These are phyloP conservation scores for Xyrauchen texanus DNA, from an alignment of 2,113 vertebrate species.

Conservation along the genomic window DNA sequence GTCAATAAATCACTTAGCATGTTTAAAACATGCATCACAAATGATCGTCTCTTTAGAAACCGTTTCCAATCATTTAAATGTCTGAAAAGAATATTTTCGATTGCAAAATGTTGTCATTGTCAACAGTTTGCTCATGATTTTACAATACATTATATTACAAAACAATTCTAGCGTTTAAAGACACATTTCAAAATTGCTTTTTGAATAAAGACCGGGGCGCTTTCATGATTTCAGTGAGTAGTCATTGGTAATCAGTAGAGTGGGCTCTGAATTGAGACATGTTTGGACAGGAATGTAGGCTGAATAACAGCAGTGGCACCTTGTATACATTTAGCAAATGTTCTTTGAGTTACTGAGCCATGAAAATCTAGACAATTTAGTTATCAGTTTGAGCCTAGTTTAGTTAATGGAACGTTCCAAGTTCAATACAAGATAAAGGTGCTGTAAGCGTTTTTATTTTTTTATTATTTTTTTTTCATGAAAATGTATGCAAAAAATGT, in stretches of 20 bases:
- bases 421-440: no score
- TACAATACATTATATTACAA: background rate
- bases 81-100: no score
- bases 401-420: no score
- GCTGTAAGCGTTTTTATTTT: no score
- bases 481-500: no score
- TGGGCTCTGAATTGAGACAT: background rate
- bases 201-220: background rate
- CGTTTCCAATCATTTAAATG: no score
- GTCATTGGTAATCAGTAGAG: background rate
- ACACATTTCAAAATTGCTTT: background rate
- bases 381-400: background rate
- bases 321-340: background rate
- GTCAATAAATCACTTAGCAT: no score
- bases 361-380: conserved; percentile 6
- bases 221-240: background rate
- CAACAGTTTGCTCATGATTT: no score
- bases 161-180: background rate
- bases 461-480: no score
- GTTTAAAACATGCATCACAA: no score
- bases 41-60: no score
- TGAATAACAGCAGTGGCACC: background rate
- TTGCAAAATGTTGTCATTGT: no score
- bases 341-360: background rate
- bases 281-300: background rate